Base-by-base conservation (phyloP, 2,797 vertebrate genomes). In the Bufotes viridis region DNA sequence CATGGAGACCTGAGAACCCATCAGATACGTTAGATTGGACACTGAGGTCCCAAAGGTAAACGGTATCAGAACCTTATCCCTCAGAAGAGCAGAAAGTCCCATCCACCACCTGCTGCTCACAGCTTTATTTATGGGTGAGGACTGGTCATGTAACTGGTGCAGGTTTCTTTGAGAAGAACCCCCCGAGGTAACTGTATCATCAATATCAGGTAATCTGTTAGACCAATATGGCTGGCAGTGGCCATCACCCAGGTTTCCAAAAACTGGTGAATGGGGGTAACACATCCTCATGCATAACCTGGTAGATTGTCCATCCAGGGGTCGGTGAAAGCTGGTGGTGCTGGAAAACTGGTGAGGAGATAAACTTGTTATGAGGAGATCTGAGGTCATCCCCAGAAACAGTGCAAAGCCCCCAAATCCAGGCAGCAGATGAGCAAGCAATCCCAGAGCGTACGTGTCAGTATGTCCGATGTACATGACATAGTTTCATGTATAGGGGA, bases 21-120 rank as follows among this genome's bases (percentile, higher is more conserved):
- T 72, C 24, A 84, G 69, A 84, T 57, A 55, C 24, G 0, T 58
- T 72, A 65, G 29, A 78, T 85, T 17, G 63, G 60, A 78, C 61
- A 1, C 24, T n/a, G 17, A 10, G 51, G 84, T 7, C 75, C 84
- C 75, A 67, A 57, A 34, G 51, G 60, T 24, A 34, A 13, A 2
- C 13, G 74, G 49, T 78, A 78, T 65, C 20, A 69, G 15, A 55
- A 55, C 42, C 42, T 42, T 5, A 13, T 29, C 49, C 58, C 57
- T n/a, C 3, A 12, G 60, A 24, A 7, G n/a, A 0, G 24, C 85
- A 86, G 63, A 86, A 86, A 86, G 85, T 80, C 85, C 85, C 85
- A 7, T 58, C 78, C 24, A 29, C 78, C 78, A 79, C 14, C 55
- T 79, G 78, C 57, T 65, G 75, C 74, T 55, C 20, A 17, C 24